Evolutionary conservation across 1,140 invertebrate species (phyloP), one percentile per base, ranked within the genome.

Genomic region (Tyrophagus putrescentiae): DNA sequence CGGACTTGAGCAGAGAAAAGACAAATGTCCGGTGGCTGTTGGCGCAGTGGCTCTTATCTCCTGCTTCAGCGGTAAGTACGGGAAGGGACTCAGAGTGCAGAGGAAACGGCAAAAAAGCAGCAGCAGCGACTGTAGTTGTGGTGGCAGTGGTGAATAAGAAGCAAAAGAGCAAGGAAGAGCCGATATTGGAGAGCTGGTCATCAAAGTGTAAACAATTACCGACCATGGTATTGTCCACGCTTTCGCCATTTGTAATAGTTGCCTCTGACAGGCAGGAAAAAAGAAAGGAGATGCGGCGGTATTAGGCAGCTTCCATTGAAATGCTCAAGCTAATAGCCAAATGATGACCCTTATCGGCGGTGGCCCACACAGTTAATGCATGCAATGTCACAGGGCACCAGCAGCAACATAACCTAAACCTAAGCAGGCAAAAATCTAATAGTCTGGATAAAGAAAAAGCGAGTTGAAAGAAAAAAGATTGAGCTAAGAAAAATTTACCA

Each of bases 311-410:
- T 13, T 48, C 7, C 21, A 48, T 7, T 21, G 45, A 48, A 48
- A 25, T 48, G 45, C 45, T 7, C 45, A 48, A 48, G 7, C 7
- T 48, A 48, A 48, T 48, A 29, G 21, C 7, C 45, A 48, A 48
- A 48, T 48, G 45, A 48, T 48, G 45, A 48, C 45, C 45, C 45
- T 48, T 48, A 48, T 48, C 45, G 45, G 7, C n/a, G n/a, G n/a
- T n/a, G 31, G 13, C 6, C 36, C 45, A 21, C 23, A 48, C 45
- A 48, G 23, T 48, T n/a, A n/a, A n/a, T n/a, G n/a, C n/a, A n/a
- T n/a, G n/a, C n/a, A n/a, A n/a, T n/a, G n/a, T n/a, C n/a, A n/a
- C n/a, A n/a, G n/a, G n/a, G n/a, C n/a, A n/a, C n/a, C n/a, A n/a
- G n/a, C n/a, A n/a, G n/a, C n/a, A n/a, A n/a, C n/a, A n/a, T n/a